These are phyloP conservation scores for Drosophila mettleri DNA, from an alignment of 2,888 invertebrate genomes.

Conservation along the genomic window DNA sequence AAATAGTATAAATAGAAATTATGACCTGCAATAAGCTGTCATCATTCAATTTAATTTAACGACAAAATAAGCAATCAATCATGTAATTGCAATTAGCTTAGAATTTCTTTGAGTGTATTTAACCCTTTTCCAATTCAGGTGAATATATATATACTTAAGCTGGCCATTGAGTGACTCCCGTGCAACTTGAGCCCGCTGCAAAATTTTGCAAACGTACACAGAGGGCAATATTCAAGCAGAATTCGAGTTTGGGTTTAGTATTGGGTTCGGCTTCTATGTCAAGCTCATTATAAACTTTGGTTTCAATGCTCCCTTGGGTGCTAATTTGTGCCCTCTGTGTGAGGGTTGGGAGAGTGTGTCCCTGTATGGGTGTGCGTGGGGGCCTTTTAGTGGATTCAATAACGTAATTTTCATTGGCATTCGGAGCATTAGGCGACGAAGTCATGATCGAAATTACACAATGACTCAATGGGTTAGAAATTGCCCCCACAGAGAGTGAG, in stretches of 20 bases:
- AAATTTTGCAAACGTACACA: conserved; percentile 62
- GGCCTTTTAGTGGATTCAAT: conserved; percentile 61
- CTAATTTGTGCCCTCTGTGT: conserved; percentile 58
- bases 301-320: conserved; percentile 69
- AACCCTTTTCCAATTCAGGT: background rate
- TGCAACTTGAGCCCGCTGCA: conserved; percentile 23
- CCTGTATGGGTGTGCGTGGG: conserved; percentile 12
- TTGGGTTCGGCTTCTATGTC: conserved; percentile 26
- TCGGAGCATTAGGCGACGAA: conserved; percentile 54
- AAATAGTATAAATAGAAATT: too few relatives aligned
- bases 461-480: conserved; percentile 38
- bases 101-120: conserved; percentile 2
- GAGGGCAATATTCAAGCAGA: background rate
- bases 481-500: background rate
- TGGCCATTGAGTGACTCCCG: background rate
- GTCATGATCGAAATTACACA: conserved; percentile 65
- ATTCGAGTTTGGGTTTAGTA: background rate
- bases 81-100: too few relatives aligned
- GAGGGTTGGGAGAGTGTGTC: conserved; percentile 7
- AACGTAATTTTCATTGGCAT: conserved; percentile 56
- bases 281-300: conserved; percentile 76
- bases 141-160: background rate
- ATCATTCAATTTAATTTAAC: too few relatives aligned
- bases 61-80: too few relatives aligned
- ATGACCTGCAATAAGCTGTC: too few relatives aligned